phyloP scores from a whole-genome alignment of 1,140 invertebrate genomes.

The Tetramorium alpestre region DNA sequence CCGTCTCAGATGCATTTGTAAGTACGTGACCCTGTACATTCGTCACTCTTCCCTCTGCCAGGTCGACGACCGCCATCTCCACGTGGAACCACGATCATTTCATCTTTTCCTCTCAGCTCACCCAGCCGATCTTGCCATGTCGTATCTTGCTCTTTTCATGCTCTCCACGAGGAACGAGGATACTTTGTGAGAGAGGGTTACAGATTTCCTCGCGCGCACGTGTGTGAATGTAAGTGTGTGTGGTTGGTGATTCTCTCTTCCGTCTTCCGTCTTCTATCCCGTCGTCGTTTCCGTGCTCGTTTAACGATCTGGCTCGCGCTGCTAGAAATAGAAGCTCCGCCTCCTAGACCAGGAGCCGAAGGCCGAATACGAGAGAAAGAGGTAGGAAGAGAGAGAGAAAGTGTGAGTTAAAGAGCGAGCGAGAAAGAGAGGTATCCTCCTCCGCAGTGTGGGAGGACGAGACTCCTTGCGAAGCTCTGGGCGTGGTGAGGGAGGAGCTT shows the following conservation, averaged over 20 bases:
- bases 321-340: slow-evolving; percentile 84
- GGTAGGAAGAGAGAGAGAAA: neutral
- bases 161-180: neutral
- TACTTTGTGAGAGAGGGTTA: slow-evolving; percentile 4
- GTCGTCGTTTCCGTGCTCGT: slow-evolving; percentile 40
- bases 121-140: slow-evolving; percentile 27
- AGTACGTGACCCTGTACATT: neutral
- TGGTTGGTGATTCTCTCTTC: slow-evolving; percentile 36
- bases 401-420: slow-evolving; percentile 19
- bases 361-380: slow-evolving; percentile 52
- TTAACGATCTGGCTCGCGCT: slow-evolving; percentile 72
- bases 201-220: neutral
- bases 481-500: slow-evolving; percentile 82
- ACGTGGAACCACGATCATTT: slow-evolving; percentile 23
- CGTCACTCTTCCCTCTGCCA: neutral
- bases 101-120: slow-evolving; percentile 12
- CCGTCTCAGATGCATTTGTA: neutral
- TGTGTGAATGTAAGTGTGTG: neutral
- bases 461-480: slow-evolving; percentile 73
- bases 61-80: slow-evolving; percentile 16
- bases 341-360: slow-evolving; percentile 78
- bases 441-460: slow-evolving; percentile 62
- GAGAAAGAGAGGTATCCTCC: slow-evolving; percentile 66
- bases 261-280: slow-evolving; percentile 27
- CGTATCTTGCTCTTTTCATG: slow-evolving; percentile 34